These are phyloP conservation scores for Thelaira solivaga DNA, from an alignment of 2,888 invertebrate genomes.

Conservation along the genomic window DNA sequence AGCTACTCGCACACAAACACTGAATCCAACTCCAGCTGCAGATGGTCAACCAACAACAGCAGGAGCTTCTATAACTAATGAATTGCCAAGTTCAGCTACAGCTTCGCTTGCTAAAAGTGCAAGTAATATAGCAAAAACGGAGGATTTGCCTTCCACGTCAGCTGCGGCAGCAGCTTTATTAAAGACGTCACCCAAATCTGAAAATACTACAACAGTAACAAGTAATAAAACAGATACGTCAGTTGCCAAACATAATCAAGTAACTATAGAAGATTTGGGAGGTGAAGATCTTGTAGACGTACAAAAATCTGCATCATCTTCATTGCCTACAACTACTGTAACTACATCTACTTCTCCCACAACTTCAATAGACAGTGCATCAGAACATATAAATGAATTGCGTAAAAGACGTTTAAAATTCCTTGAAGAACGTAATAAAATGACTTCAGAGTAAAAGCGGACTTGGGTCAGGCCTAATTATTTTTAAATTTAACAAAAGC, in stretches of 20 bases:
- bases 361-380: conserved; percentile 45
- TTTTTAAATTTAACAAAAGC: conserved; percentile 29
- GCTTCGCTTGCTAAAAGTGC: conserved; percentile 31
- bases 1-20: conserved; percentile 79
- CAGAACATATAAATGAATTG: conserved; percentile 80
- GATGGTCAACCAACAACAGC: conserved; percentile 9
- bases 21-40: conserved; percentile 63
- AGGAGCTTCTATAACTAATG: neutral
- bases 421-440: conserved; percentile 71
- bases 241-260: conserved; percentile 66
- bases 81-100: conserved; percentile 14
- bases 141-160: conserved; percentile 48
- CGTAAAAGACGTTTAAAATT: conserved; percentile 88
- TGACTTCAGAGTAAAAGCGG: conserved; percentile 60
- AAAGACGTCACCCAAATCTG: conserved; percentile 66
- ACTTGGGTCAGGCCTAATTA: conserved; percentile 48
- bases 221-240: conserved; percentile 21
- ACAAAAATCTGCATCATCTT: conserved; percentile 20
- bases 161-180: conserved; percentile 63
- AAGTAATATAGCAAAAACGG: conserved; percentile 28
- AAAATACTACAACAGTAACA: conserved; percentile 9
- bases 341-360: conserved; percentile 9
- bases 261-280: conserved; percentile 76
- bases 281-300: conserved; percentile 71
- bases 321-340: neutral